Base-by-base conservation (phyloP, 2,888 invertebrate species). In the Drosophila setosimentum region DNA sequence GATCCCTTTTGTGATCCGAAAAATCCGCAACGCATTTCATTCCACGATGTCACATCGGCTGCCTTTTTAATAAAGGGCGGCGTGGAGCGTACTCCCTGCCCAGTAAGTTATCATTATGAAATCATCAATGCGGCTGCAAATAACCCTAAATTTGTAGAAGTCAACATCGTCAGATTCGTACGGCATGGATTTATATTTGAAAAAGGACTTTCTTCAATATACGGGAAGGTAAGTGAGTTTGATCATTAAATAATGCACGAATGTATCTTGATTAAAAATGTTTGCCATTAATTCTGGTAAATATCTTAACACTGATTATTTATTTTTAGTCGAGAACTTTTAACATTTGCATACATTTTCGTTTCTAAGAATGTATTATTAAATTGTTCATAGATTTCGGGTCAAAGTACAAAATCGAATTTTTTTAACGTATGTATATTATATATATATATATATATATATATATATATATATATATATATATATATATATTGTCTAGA, bases 151-250 rank as follows among this genome's bases (percentile, higher is more conserved):
- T 27, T 92, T 93, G 40, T 93, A 98, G 98, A 95, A 94, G 94
- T 98, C 98, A 0, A 96, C 97, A 86, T 95, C 98, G 93, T 97
- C 98, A 0, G 94, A 95, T 4, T 90, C 95, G 54, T 95, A 96
- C 64, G 97, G 96, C 51, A 97, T 98, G 96, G 96, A 98, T 37
- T 94, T 99, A 77, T 99, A 95, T 93, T 94, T 99, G 84, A 99
- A 99, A 93, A 98, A 98, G 92, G 99, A 99, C 93, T 98, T 97
- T 92, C 94, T 98, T 18, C 98, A 99, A 93, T 96, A 95, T 77
- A 99, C 99, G n/a, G 99, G 99, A 92, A 98, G 98, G 97, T 97
- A 93, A 91, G 90, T 32, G 2, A 24, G 16, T 24, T 45, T 16
- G 1, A 8, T 24, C 8, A 7, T 27, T 24, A 16, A 5, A 21